phyloP scores from a whole-genome alignment of 2,888 invertebrate genomes.

The Xylota sylvarum region DNA sequence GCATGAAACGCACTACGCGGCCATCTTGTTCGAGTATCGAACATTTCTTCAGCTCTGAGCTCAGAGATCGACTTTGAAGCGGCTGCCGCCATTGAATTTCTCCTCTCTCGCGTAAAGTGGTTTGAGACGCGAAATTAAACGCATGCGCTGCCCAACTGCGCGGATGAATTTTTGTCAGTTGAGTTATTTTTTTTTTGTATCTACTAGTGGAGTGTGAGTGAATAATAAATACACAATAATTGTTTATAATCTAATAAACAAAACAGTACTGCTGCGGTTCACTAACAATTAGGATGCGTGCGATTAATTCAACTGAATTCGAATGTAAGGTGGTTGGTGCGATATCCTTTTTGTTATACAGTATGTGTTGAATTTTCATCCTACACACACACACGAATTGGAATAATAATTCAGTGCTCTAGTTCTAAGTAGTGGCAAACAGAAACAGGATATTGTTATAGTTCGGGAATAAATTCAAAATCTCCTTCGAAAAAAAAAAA shows the following conservation, averaged over 20 bases:
- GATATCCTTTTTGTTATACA: slow-evolving; percentile 48
- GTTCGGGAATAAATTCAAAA: slow-evolving; percentile 23
- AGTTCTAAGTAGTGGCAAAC: slow-evolving; percentile 42
- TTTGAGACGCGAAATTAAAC: slow-evolving; percentile 82
- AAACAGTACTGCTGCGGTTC: slow-evolving; percentile 65
- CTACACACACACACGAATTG: slow-evolving; percentile 46
- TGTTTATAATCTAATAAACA: slow-evolving; percentile 68
- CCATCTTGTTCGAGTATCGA: slow-evolving; percentile 74
- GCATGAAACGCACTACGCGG: slow-evolving; percentile 47
- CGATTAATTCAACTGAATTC: slow-evolving; percentile 20
- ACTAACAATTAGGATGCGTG: slow-evolving; percentile 65
- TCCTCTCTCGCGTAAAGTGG: slow-evolving; percentile 79
- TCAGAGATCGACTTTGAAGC: slow-evolving; percentile 61
- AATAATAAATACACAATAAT: slow-evolving; percentile 45
- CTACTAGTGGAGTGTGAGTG: slow-evolving; percentile 60
- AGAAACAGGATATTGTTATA: slow-evolving; percentile 46
- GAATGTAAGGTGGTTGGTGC: slow-evolving; percentile 62
- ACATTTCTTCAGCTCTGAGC: slow-evolving; percentile 30
- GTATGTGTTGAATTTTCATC: slow-evolving; percentile 10
- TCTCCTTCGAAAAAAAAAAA: slow-evolving; percentile 21
- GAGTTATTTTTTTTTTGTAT: slow-evolving; percentile 76
- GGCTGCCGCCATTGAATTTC: slow-evolving; percentile 72
- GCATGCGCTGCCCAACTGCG: slow-evolving; percentile 80
- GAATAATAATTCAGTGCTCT: slow-evolving; percentile 60
- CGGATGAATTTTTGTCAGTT: slow-evolving; percentile 79